Evolutionary conservation across 2,113 vertebrate genomes (phyloP), one percentile per base, ranked within the genome.

Genomic region (Setophaga kirtlandii): DNA sequence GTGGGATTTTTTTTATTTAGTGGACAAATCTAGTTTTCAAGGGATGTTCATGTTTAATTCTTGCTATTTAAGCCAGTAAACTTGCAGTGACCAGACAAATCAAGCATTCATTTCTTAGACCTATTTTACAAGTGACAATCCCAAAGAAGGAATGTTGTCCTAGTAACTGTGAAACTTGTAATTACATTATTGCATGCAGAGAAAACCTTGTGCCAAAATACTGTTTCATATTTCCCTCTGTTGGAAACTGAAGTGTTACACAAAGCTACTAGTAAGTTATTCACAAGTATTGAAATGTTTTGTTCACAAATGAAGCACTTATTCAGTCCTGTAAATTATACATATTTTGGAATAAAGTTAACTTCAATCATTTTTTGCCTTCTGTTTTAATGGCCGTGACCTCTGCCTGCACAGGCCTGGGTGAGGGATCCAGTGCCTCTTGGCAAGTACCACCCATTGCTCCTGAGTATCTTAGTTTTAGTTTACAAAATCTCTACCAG

Each of bases 111-210:
- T 94, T 94, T 95, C 76, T 89, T 89, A 92, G 62, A 59, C 49
- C 52, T 91, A 17, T 59, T 91, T 83, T 91, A 93, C 71, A 77
- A 83, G 79, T 71, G 92, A 95, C 96, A 94, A 90, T 94, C 93
- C 96, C 96, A 96, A 96, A 96, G 96, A 96, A 96, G 87, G 86
- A 95, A 90, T 96, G 95, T 92, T 94, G 71, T 90, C 86, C 95
- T 95, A 56, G 69, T 88, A 83, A 78, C 82, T 87, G 96, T 95
- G 93, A 96, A 96, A 93, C 52, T 71, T 90, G 49, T 71, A 55
- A 75, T 64, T 95, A 89, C 76, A 71, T 91, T 91, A 90, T 93
- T 95, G 96, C 96, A 96, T 97, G 96, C 95, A 93, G 64, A 91
- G 74, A 91, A 95, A 88, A 95, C 27, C 68, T 47, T 88, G 52